Conservation (phyloP, 2,888 invertebrate genomes). For the Heliconius aoede region DNA sequence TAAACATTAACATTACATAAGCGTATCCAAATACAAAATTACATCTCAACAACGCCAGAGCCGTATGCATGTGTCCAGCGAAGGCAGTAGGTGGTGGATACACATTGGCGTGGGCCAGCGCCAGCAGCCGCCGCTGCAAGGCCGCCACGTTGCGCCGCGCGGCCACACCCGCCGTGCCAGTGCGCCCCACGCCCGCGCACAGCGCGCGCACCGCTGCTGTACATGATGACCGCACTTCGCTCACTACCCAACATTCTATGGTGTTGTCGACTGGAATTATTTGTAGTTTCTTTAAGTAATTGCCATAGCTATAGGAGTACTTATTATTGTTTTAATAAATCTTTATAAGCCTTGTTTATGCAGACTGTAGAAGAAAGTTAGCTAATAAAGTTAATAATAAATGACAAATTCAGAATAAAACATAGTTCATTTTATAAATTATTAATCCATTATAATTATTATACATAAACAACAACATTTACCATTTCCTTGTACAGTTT, state of each 20-base stretch:
- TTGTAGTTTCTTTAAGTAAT: conserved; percentile 20
- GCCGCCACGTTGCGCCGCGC: conserved; percentile 74
- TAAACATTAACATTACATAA: too few relatives aligned
- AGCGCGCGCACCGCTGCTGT: conserved; percentile 66
- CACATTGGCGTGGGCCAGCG: conserved; percentile 69
- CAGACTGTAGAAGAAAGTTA: too few relatives aligned
- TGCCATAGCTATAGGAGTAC: too few relatives aligned
- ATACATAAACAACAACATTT: conserved; percentile 25
- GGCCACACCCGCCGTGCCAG: conserved; percentile 58
- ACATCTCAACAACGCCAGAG: conserved; percentile 74
- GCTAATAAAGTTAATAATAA: too few relatives aligned
- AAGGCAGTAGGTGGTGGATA: conserved; percentile 72
- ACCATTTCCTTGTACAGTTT: conserved; percentile 72
- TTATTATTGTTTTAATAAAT: too few relatives aligned
- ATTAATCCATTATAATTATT: too few relatives aligned
- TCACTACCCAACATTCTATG: conserved; percentile 76
- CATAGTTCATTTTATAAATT: too few relatives aligned
- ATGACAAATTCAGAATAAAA: too few relatives aligned
- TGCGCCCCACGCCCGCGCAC: conserved; percentile 58
- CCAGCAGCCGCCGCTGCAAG: conserved; percentile 69
- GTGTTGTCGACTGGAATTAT: conserved; percentile 55
- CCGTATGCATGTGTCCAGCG: conserved; percentile 69
- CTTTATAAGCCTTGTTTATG: too few relatives aligned
- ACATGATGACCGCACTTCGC: conserved; percentile 72
- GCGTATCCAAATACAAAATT: background rate